Evolutionary conservation across 2,888 invertebrate species (phyloP), one percentile per base, ranked within the genome.

Genomic region (Pyrrhia umbra): DNA sequence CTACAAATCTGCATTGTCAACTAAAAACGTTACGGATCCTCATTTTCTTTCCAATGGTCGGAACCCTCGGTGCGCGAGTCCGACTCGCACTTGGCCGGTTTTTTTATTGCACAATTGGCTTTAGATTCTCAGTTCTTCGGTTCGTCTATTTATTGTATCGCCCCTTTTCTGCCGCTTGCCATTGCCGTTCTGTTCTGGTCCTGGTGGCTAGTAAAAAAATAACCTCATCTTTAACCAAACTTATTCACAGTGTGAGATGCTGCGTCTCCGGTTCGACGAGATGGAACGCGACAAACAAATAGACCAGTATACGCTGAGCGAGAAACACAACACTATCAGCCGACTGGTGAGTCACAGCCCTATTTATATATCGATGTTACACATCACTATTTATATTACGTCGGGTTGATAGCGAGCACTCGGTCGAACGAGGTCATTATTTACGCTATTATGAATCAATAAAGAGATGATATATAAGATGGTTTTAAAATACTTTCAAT

Each of bases 251-350:
- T 95, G 95, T 72, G 95, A 95, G 74, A 89, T 93, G 85, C 85
- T 96, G 59, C 94, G 96, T 69, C 91, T 95, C 52, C 93, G 96
- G 46, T 92, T 96, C 62, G 94, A 95, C 43, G 93, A 96, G 80
- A 91, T 95, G 87, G 94, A 95, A 70, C 90, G 93, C 15, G 95
- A 95, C 49, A 95, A 94, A 81, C 85, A 90, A 56, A 83, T 85
- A 4, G 89, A 92, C 68, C 85, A 88, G 42, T 88, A 86, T 56
- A 91, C 93, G 4, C 66, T 95, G 55, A 85, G 90, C 75, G 92
- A 82, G 70, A 94, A 95, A 86, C 95, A 95, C 78, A 87, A 90
- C 75, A 94, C 94, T 23, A 95, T 95, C 61, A 90, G 91, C 64
- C 85, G 95, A 83, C 77, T 95, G 91, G 95, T 95, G 77, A 91